These are phyloP conservation scores for Paradoxurus hermaphroditus DNA, from an alignment of 2,113 vertebrate genomes.

Conservation along the genomic window DNA sequence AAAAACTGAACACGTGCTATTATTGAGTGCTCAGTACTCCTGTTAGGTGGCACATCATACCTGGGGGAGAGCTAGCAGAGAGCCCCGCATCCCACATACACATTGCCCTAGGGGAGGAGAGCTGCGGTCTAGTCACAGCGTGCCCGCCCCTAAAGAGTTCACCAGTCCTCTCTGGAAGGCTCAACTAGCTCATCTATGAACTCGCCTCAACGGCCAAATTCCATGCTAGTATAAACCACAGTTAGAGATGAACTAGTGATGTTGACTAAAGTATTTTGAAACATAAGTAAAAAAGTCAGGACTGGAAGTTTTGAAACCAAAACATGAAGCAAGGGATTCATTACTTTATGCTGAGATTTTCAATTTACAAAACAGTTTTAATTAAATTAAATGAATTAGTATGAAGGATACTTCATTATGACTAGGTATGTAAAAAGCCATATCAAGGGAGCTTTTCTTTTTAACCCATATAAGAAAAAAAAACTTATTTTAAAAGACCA, in stretches of 20 bases:
- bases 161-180: not conserved
- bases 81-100: not conserved
- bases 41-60: not conserved
- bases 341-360: not conserved
- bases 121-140: too few species aligned
- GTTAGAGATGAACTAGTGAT: not conserved
- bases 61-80: not conserved
- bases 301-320: not conserved
- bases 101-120: not conserved
- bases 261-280: not conserved
- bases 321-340: not conserved
- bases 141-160: accelerated
- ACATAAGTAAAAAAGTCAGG: not conserved
- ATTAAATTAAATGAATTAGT: not conserved
- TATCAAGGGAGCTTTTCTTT: not conserved
- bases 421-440: not conserved
- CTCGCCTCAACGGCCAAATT: too few species aligned
- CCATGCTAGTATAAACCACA: not conserved
- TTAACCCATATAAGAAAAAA: not conserved
- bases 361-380: not conserved
- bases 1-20: not conserved
- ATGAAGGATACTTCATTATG: not conserved
- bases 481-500: not conserved
- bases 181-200: not conserved
- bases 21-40: not conserved